These are phyloP conservation scores for Hedychridium roseum DNA, from an alignment of 2,888 invertebrate species.

Conservation along the genomic window DNA sequence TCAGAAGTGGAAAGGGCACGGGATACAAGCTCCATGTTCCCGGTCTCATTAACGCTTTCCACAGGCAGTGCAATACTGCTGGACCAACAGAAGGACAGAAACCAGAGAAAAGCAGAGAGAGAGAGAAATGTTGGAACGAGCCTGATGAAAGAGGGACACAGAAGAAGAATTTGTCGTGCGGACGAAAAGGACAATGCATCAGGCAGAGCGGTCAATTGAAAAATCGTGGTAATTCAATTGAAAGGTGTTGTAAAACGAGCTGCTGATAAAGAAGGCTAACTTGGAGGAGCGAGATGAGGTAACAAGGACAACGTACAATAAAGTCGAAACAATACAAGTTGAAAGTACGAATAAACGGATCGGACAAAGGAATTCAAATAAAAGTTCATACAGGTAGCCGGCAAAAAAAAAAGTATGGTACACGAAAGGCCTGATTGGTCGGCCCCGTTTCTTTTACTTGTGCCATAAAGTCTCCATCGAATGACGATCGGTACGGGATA, in stretches of 20 bases:
- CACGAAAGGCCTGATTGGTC: slow-evolving; percentile 19
- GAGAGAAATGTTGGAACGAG: slow-evolving; percentile 3
- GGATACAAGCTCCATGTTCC: slow-evolving; percentile 37
- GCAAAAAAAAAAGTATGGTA: too few relatives aligned
- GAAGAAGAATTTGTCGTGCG: slow-evolving; percentile 20
- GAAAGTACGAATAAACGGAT: too few relatives aligned
- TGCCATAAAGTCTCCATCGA: slow-evolving; percentile 32
- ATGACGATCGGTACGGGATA: slow-evolving; percentile 28
- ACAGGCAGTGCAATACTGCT: slow-evolving; percentile 12
- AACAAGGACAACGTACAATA: too few relatives aligned
- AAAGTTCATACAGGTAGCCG: too few relatives aligned
- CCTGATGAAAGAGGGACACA: slow-evolving; percentile 6
- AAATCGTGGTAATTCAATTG: too few relatives aligned
- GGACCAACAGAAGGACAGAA: slow-evolving; percentile 1
- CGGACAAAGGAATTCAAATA: too few relatives aligned
- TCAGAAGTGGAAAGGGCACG: too few relatives aligned
- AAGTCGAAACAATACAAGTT: too few relatives aligned
- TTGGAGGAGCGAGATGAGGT: too few relatives aligned
- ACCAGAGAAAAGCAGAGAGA: neutral
- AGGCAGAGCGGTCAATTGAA: too few relatives aligned
- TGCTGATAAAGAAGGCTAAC: too few relatives aligned
- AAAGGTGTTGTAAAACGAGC: too few relatives aligned
- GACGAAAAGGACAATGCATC: slow-evolving; percentile 25
- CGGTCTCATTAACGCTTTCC: slow-evolving; percentile 43
- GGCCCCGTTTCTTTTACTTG: slow-evolving; percentile 39